Evolutionary conservation across 2,888 invertebrate genomes (phyloP).

Genomic region (Meiosimyza decipiens): DNA sequence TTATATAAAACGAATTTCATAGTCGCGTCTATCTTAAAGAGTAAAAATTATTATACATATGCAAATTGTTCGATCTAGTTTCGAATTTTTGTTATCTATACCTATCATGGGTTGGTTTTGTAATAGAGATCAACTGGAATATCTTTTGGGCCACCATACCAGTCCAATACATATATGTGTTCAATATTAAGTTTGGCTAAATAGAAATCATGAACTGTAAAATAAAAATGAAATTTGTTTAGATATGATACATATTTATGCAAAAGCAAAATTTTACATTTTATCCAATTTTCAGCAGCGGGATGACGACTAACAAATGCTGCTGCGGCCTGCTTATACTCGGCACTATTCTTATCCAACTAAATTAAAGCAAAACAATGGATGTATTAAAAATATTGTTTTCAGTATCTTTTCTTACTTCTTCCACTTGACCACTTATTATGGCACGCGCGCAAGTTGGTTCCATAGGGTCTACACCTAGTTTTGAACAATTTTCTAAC

Average conservation of each 20-base stretch:
- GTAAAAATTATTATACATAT: no score
- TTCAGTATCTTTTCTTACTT: slow-evolving; percentile 46
- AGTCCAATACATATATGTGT: slow-evolving; percentile 81
- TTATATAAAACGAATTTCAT: no score
- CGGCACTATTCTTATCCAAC: slow-evolving; percentile 49
- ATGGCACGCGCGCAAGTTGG: slow-evolving; percentile 63
- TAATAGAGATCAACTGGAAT: slow-evolving; percentile 55
- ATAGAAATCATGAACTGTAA: slow-evolving; percentile 82
- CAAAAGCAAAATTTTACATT: slow-evolving; percentile 44
- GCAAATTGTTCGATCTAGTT: no score
- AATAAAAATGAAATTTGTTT: not conserved
- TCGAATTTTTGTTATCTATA: no score
- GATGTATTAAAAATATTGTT: not conserved
- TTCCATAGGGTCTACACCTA: slow-evolving; percentile 64
- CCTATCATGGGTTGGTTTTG: slow-evolving; percentile 42
- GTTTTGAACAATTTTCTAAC: slow-evolving; percentile 55
- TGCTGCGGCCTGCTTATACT: slow-evolving; percentile 51
- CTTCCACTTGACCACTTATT: slow-evolving; percentile 59
- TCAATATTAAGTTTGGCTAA: slow-evolving; percentile 81
- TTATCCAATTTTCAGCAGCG: slow-evolving; percentile 59
- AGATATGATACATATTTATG: not conserved
- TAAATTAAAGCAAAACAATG: slow-evolving; percentile 39
- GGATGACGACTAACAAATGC: slow-evolving; percentile 62
- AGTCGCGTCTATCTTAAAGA: no score
- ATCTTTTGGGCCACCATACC: slow-evolving; percentile 79